phyloP scores from a whole-genome alignment of 37 sponge, comb jelly and placozoan species.

The Aphrocallistes beatrix region DNA sequence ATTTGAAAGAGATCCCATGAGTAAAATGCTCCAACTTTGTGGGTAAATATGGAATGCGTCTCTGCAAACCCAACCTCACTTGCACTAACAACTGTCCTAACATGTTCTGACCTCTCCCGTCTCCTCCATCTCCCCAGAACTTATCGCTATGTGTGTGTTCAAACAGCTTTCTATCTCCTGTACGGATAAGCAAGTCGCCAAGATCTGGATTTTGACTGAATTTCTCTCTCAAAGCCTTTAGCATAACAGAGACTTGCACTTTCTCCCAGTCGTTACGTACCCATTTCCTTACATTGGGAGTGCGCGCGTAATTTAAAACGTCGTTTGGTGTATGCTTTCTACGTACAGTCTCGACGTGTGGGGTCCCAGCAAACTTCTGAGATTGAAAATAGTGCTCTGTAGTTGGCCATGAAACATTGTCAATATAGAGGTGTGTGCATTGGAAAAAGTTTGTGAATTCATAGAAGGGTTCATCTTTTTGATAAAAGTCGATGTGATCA shows the following conservation, averaged over 20 bases:
- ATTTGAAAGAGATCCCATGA: too few relatives aligned
- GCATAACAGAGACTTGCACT: slow-evolving; percentile 36
- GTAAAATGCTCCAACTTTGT: too few relatives aligned
- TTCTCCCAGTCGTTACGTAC: slow-evolving; percentile 38
- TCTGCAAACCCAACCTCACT: slow-evolving; percentile 21
- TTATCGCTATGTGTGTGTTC: slow-evolving; percentile 36
- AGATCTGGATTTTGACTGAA: slow-evolving; percentile 36
- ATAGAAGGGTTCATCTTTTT: slow-evolving; percentile 40
- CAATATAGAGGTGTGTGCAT: neutral
- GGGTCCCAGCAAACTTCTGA: slow-evolving; percentile 50
- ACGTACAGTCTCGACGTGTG: slow-evolving; percentile 20
- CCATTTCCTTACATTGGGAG: slow-evolving; percentile 32
- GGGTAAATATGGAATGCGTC: too few relatives aligned
- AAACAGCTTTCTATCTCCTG: slow-evolving; percentile 23
- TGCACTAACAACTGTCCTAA: slow-evolving; percentile 34
- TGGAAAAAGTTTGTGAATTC: slow-evolving; percentile 49
- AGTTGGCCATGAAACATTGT: slow-evolving; percentile 32
- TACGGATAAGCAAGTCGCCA: slow-evolving; percentile 1
- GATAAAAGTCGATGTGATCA: slow-evolving; percentile 36
- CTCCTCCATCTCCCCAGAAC: slow-evolving; percentile 59
- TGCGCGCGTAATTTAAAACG: slow-evolving; percentile 36
- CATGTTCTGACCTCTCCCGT: slow-evolving; percentile 40
- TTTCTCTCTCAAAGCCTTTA: slow-evolving; percentile 34
- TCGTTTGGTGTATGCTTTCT: slow-evolving; percentile 15
- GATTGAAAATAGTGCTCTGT: slow-evolving; percentile 62